A percentile compares a stretch with the other conserved stretches of the same genome.
These are phyloP conservation scores for Oscheius myriophilus DNA, from an alignment of 2,888 invertebrate genomes.

Conservation along the genomic window DNA sequence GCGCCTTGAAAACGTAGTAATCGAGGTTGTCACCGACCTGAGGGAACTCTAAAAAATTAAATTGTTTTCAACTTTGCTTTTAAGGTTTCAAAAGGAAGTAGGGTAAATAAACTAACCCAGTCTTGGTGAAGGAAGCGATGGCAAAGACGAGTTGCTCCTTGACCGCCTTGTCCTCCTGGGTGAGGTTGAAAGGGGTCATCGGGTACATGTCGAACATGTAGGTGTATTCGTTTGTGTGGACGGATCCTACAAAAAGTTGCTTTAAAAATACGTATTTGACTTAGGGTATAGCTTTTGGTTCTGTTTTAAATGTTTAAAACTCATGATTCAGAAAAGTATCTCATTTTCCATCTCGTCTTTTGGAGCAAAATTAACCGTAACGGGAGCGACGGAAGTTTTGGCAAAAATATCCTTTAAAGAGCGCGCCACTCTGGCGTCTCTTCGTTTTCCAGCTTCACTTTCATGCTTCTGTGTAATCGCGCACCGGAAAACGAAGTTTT, in stretches of 20 bases:
- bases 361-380: too few relatives aligned
- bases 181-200: conserved; percentile 23
- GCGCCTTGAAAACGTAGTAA: conserved; percentile 22
- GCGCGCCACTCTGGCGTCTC: too few relatives aligned
- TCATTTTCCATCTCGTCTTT: too few relatives aligned
- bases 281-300: too few relatives aligned
- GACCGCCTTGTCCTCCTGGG: conserved; percentile 13
- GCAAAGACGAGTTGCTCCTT: conserved; percentile 4
- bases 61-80: neutral
- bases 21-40: conserved; percentile 15
- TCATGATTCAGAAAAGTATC: too few relatives aligned
- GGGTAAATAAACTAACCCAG: conserved; percentile 5
- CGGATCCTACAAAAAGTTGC: conserved; percentile 19
- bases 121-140: conserved; percentile 16
- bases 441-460: too few relatives aligned
- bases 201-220: conserved; percentile 30
- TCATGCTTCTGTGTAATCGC: too few relatives aligned
- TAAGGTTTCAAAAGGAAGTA: too few relatives aligned
- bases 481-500: too few relatives aligned
- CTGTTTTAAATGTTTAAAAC: too few relatives aligned
- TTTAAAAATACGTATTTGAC: neutral
- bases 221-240: conserved; percentile 29
- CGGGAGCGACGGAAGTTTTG: too few relatives aligned
- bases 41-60: neutral
- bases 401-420: too few relatives aligned